phyloP scores from a whole-genome alignment of 2,888 invertebrate species.

The Eubasilissa splendida region DNA sequence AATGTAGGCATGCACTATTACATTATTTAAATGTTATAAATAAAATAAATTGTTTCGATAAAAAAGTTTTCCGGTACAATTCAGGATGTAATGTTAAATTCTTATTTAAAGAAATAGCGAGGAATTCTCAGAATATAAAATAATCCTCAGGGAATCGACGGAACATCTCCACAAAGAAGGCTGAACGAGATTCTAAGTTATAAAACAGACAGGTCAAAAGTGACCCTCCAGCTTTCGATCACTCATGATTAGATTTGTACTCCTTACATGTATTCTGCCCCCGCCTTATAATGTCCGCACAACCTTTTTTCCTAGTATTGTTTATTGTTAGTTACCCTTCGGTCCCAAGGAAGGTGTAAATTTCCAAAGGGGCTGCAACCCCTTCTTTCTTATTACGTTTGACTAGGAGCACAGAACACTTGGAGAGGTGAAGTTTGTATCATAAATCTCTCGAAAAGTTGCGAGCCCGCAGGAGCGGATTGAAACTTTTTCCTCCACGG shows the following conservation, averaged over 20 bases:
- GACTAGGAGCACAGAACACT: conserved; percentile 56
- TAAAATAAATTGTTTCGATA: conserved; percentile 24
- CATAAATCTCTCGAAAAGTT: conserved; percentile 58
- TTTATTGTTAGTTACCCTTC: conserved; percentile 46
- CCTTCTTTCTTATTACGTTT: conserved; percentile 56
- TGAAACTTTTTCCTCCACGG: conserved; percentile 44
- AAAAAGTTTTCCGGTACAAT: background rate
- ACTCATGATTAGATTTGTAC: conserved; percentile 43
- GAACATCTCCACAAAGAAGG: conserved; percentile 21
- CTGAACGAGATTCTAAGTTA: conserved; percentile 16
- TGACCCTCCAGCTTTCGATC: conserved; percentile 16
- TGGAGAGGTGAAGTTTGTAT: conserved; percentile 58
- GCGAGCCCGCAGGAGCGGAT: conserved; percentile 58
- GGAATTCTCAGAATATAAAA: conserved; percentile 33
- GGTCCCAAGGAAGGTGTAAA: conserved; percentile 50
- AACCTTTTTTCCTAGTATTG: conserved; percentile 43
- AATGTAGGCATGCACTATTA: background rate
- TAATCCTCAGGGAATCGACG: conserved; percentile 22
- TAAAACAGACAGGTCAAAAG: conserved; percentile 29
- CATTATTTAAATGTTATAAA: background rate
- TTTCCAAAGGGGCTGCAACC: conserved; percentile 42
- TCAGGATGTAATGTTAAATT: conserved; percentile 28
- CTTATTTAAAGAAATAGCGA: conserved; percentile 16
- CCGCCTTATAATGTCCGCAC: conserved; percentile 37
- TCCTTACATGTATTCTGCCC: conserved; percentile 22